Evolutionary conservation across 2,113 vertebrate genomes (phyloP).

Genomic region (Neogobius melanostomus): DNA sequence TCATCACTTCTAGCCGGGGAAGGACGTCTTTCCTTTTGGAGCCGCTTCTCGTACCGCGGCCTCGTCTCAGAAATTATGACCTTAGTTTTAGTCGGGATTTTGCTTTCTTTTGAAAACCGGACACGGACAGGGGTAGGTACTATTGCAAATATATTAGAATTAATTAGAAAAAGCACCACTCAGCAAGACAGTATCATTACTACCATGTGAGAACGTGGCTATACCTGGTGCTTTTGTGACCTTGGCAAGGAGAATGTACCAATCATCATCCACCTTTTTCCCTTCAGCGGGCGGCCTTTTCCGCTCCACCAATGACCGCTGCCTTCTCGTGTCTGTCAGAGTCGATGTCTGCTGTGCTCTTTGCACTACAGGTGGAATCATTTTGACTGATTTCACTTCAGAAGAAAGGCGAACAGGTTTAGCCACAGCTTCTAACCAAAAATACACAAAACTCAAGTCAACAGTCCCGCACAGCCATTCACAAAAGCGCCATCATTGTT

Average conservation of each 20-base stretch:
- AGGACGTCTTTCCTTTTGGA: slow-evolving; percentile 56
- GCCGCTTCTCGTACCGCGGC: slow-evolving; percentile 54
- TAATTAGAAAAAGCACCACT: slow-evolving; percentile 1
- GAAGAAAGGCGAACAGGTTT: slow-evolving; percentile 14
- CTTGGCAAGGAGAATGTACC: slow-evolving; percentile 54
- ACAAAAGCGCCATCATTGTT: background rate
- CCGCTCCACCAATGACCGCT: slow-evolving; percentile 17
- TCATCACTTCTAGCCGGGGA: slow-evolving; percentile 51
- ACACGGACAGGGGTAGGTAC: slow-evolving; percentile 20
- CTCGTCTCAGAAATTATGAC: slow-evolving; percentile 30
- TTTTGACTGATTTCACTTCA: slow-evolving; percentile 33
- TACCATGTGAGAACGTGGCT: background rate
- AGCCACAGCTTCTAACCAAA: slow-evolving; percentile 25
- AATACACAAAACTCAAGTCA: slow-evolving; percentile 22
- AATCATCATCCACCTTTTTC: slow-evolving; percentile 61
- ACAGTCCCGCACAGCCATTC: background rate
- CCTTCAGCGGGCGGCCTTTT: slow-evolving; percentile 16
- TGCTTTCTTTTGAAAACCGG: slow-evolving; percentile 32
- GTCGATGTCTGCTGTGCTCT: slow-evolving; percentile 23
- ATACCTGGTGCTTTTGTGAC: slow-evolving; percentile 63
- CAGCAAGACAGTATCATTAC: background rate
- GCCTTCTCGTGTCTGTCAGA: slow-evolving; percentile 27
- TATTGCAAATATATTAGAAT: slow-evolving; percentile 42
- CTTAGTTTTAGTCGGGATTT: slow-evolving; percentile 20
- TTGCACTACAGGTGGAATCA: slow-evolving; percentile 30